A percentile compares a stretch with the other conserved stretches of the same genome.
phyloP scores from a whole-genome alignment of 2,888 invertebrate species.

The Craniophora ligustri region DNA sequence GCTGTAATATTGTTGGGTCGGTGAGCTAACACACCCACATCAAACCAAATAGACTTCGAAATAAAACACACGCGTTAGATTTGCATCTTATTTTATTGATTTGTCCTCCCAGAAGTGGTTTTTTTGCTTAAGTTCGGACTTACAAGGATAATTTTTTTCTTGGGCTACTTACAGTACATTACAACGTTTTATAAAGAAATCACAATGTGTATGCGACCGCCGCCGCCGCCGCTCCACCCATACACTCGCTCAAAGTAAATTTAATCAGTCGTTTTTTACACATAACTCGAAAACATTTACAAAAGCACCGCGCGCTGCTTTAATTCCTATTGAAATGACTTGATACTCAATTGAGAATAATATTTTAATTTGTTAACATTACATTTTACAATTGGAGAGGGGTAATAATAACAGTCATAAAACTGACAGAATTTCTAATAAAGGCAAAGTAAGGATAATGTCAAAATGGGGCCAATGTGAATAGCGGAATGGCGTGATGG shows the following conservation, averaged over 20 bases:
- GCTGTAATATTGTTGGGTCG: neutral
- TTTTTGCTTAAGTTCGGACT: constrained; percentile 82
- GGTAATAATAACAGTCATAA: constrained; percentile 28
- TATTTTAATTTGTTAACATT: constrained; percentile 6
- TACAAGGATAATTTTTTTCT: constrained; percentile 86
- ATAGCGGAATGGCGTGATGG: neutral
- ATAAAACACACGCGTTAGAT: constrained; percentile 78
- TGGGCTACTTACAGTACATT: constrained; percentile 87
- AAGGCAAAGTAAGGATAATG: neutral
- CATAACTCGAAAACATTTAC: constrained; percentile 76
- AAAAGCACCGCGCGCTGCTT: constrained; percentile 53
- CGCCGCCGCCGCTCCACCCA: constrained; percentile 65
- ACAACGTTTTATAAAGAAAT: constrained; percentile 86
- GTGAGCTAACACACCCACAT: neutral
- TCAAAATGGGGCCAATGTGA: neutral
- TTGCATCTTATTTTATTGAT: constrained; percentile 87
- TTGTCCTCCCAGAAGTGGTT: constrained; percentile 84
- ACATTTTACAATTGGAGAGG: constrained; percentile 26
- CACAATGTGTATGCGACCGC: constrained; percentile 80
- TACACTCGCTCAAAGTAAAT: constrained; percentile 71
- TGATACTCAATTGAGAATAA: constrained; percentile 1
- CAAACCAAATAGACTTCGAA: constrained; percentile 42
- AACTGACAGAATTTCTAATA: constrained; percentile 34
- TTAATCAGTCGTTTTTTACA: constrained; percentile 84
- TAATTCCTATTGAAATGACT: constrained; percentile 13